A percentile compares a stretch with the other conserved stretches of the same genome.
Evolutionary conservation across 2,797 vertebrate species (phyloP).

Genomic region (Myiotriccus ornatus): DNA sequence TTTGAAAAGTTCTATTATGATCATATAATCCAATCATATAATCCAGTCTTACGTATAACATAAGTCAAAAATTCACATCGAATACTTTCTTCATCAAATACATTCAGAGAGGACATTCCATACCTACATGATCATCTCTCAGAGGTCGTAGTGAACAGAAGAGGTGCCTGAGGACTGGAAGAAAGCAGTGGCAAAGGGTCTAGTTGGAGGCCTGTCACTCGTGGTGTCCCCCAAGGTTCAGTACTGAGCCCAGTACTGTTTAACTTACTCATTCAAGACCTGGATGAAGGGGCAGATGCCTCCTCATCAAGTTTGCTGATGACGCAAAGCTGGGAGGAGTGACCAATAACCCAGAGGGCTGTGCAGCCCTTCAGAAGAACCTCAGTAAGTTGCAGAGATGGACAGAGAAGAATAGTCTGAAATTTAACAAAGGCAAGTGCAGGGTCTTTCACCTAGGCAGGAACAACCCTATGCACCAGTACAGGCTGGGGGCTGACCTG

Average conservation of each 20-base stretch:
- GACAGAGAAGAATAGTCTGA: not conserved
- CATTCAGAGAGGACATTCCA: not conserved
- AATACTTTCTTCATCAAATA: not conserved
- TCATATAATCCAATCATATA: not conserved
- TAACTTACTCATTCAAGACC: not conserved
- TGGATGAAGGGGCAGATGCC: not conserved
- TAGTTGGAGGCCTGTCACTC: not conserved
- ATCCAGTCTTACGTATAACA: not conserved
- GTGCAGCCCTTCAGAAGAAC: not conserved
- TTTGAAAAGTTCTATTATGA: not conserved
- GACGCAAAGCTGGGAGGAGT: not conserved
- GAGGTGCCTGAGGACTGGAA: not conserved
- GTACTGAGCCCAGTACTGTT: not conserved
- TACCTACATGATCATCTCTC: not conserved
- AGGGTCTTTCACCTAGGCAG: not conserved
- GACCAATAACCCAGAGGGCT: not conserved
- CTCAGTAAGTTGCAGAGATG: not conserved
- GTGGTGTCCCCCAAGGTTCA: not conserved
- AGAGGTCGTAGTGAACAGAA: not conserved
- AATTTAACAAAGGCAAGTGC: not conserved
- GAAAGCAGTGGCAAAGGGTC: not conserved
- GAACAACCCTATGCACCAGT: not conserved
- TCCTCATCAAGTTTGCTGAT: not conserved
- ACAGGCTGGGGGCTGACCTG: not conserved
- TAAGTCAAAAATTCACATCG: not conserved